Conservation (phyloP, 2,888 invertebrate species). For the Mayetiola destructor region DNA sequence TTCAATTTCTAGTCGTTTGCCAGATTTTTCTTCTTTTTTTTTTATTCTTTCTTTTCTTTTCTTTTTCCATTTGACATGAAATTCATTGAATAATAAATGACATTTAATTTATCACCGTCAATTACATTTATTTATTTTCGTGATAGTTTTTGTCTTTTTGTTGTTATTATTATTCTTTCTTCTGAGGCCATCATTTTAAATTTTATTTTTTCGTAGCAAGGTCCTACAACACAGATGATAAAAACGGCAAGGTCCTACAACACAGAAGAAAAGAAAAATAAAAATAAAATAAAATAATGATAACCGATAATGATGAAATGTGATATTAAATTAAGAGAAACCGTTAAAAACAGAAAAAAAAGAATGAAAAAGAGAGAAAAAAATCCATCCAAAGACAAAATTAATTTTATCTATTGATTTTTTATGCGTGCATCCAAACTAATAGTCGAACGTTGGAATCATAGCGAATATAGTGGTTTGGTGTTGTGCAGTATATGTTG, state of each 20-base stretch:
- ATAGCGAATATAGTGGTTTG: no score
- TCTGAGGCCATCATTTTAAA: no score
- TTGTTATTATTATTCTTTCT: no score
- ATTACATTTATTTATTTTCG: constrained; percentile 13
- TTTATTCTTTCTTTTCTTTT: no score
- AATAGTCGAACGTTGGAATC: no score
- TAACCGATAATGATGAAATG: constrained; percentile 3
- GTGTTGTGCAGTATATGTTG: no score
- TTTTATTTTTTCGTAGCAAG: no score
- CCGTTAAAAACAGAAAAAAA: constrained; percentile 11
- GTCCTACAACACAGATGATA: background rate
- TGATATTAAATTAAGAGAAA: constrained; percentile 11
- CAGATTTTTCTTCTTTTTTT: no score
- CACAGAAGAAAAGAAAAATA: background rate
- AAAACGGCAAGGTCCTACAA: background rate
- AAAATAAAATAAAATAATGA: background rate
- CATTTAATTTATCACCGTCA: constrained; percentile 14
- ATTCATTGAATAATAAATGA: constrained; percentile 12
- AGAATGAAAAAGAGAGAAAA: no score
- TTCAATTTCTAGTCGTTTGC: no score
- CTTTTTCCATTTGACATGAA: no score
- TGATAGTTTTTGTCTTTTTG: background rate
- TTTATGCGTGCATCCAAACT: no score
- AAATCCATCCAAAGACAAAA: constrained; percentile 2
- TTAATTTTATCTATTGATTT: constrained; percentile 5